Evolutionary conservation across 2,113 vertebrate species (phyloP), one percentile per base, ranked within the genome.

Genomic region (Alectura lathami): DNA sequence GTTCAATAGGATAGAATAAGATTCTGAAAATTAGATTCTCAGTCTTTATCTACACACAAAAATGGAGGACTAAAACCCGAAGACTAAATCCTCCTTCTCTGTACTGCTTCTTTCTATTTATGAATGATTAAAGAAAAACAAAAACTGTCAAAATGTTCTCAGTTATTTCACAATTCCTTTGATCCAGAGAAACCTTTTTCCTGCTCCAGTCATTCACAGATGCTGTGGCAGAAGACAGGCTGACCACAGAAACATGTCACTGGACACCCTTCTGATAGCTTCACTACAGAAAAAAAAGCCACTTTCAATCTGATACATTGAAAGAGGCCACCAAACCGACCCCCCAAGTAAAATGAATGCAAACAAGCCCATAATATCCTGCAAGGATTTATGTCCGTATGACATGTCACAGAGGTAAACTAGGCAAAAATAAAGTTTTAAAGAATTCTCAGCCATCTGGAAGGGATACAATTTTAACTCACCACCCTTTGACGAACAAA

Each of bases 241-340:
- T 62, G 70, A 74, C 64, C 48, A 72, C 26, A 77, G 17, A 53
- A 94, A 80, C 34, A 50, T 60, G 60, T 92, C 79, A 79, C 42
- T 27, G 16, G 47, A 93, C 63, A 59, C 12, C 43, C 17, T 88
- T 93, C 85, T 98, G 97, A 96, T 97, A 97, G 95, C 57, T 43
- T 79, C 68, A 43, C 74, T 56, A 40, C 89, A 94, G 88, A 82
- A 94, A 96, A 96, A 83, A 92, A 96, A 96, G 82, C 50, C 62
- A 86, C 63, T 51, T 32, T 53, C 54, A 17, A 50, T 40, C 50
- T 48, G 73, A 91, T 45, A 67, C 6, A 42, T 76, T 50, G 83
- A 86, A 75, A 96, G 86, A 93, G 80, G 89, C 63, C 81, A 94
- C 8, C 75, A 87, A 91, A 88, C 51, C 47, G 59, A 75, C 34